These are phyloP conservation scores for Oplegnathus fasciatus DNA, from an alignment of 2,113 vertebrate species.

Conservation along the genomic window DNA sequence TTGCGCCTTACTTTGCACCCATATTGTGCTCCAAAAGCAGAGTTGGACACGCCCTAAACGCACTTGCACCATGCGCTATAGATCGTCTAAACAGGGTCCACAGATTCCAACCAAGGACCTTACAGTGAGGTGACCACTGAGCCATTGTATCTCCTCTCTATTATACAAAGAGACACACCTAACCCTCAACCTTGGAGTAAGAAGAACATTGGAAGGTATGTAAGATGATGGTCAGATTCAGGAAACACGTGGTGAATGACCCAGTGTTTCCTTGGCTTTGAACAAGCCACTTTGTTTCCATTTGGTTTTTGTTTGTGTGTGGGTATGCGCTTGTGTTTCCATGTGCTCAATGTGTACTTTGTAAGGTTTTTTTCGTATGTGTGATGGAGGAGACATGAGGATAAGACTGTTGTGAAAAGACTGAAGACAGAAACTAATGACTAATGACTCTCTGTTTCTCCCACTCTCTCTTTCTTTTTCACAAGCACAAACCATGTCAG, in stretches of 20 bases:
- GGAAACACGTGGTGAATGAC: conserved; percentile 37
- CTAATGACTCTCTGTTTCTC: not conserved
- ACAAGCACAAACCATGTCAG: not conserved
- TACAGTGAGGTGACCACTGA: not conserved
- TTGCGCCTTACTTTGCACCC: too few relatives aligned
- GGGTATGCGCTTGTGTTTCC: not conserved
- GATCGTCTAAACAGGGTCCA: too few relatives aligned
- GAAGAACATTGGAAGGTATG: not conserved
- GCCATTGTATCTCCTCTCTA: not conserved
- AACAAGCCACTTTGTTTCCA: conserved; percentile 4
- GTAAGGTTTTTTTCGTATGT: not conserved
- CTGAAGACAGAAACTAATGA: not conserved
- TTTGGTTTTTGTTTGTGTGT: not conserved
- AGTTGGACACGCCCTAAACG: too few relatives aligned
- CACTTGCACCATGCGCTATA: too few relatives aligned
- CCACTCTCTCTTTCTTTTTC: not conserved
- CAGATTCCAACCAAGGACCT: too few relatives aligned
- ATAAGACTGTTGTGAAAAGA: conserved; percentile 7
- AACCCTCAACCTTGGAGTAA: not conserved
- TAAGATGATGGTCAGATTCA: conserved; percentile 2
- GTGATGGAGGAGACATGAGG: not conserved
- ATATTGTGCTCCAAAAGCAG: too few relatives aligned
- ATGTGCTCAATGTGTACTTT: not conserved
- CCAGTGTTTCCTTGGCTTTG: conserved; percentile 15
- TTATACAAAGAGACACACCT: not conserved